Percentiles rank a stretch among this genome's conserved stretches.
These are phyloP conservation scores for Pterostichus niger DNA, from an alignment of 2,888 invertebrate species.

Conservation along the genomic window DNA sequence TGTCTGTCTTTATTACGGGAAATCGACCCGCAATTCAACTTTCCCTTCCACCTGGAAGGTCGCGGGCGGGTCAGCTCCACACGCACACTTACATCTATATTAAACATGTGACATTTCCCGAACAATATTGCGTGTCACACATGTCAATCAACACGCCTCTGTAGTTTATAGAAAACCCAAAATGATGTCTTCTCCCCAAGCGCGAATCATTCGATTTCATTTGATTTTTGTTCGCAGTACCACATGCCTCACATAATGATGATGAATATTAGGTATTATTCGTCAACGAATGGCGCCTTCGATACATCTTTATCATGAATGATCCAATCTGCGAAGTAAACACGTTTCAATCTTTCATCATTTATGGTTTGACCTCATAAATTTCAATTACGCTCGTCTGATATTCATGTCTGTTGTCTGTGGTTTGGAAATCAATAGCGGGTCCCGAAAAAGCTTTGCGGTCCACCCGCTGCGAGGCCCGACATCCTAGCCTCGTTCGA, in stretches of 20 bases:
- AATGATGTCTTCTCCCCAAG: not conserved
- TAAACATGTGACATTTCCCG: conserved; percentile 60
- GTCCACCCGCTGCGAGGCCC: not conserved
- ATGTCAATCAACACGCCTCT: not conserved
- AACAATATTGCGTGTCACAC: not conserved
- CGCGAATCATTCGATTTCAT: not conserved
- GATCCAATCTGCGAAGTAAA: conserved; percentile 53
- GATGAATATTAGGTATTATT: conserved; percentile 56
- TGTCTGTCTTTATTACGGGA: conserved; percentile 62
- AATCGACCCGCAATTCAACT: conserved; percentile 51
- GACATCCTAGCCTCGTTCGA: conserved; percentile 66
- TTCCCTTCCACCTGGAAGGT: conserved; percentile 55
- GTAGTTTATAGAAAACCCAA: not conserved
- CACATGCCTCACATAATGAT: conserved; percentile 37
- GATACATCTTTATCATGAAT: conserved; percentile 64
- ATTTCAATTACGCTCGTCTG: conserved; percentile 65
- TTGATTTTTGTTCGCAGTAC: not conserved
- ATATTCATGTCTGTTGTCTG: conserved; percentile 58
- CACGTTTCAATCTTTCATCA: conserved; percentile 64
- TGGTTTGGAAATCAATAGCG: conserved; percentile 57
- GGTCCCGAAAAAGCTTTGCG: conserved; percentile 18
- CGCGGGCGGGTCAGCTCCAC: conserved; percentile 2
- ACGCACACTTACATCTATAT: conserved; percentile 61
- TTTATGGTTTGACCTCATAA: conserved; percentile 64
- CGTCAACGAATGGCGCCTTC: conserved; percentile 54